Conservation (phyloP, 1,140 invertebrate species). For the Penaeus japonicus region DNA sequence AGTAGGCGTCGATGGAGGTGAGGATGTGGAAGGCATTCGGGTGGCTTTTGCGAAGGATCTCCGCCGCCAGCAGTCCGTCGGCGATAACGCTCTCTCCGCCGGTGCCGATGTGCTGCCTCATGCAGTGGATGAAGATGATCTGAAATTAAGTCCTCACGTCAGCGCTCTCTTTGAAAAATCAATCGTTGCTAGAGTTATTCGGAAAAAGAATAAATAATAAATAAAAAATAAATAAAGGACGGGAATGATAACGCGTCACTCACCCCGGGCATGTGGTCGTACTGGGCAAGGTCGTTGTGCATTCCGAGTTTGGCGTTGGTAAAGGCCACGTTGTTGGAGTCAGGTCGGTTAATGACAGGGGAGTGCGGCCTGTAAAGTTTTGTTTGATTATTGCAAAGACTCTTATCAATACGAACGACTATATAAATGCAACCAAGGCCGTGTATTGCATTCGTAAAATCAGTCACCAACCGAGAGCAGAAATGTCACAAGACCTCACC, state of each 20-base stretch:
- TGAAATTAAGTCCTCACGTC: constrained; percentile 43
- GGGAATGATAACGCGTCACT: constrained; percentile 35
- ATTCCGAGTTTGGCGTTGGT: constrained; percentile 72
- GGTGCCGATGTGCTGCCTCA: constrained; percentile 70
- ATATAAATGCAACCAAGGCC: background rate
- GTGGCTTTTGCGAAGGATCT: constrained; percentile 68
- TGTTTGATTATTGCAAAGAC: background rate
- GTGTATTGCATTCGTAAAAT: background rate
- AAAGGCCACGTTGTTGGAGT: constrained; percentile 77
- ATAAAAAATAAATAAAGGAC: background rate
- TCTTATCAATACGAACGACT: background rate
- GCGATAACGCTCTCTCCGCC: constrained; percentile 73
- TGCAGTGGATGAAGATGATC: constrained; percentile 73
- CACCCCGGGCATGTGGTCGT: constrained; percentile 75
- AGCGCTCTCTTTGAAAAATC: too few species aligned
- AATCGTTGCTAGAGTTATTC: too few species aligned
- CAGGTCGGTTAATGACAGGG: constrained; percentile 70
- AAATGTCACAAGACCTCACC: constrained; percentile 61
- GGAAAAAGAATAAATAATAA: too few species aligned
- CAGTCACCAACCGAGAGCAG: background rate
- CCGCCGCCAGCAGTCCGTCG: constrained; percentile 71
- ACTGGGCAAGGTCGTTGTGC: constrained; percentile 77
- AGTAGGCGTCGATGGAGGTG: constrained; percentile 70
- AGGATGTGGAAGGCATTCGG: constrained; percentile 69
- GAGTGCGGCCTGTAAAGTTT: constrained; percentile 31